Base-by-base conservation (phyloP, 2,888 invertebrate species). In the Syrphus vitripennis region DNA sequence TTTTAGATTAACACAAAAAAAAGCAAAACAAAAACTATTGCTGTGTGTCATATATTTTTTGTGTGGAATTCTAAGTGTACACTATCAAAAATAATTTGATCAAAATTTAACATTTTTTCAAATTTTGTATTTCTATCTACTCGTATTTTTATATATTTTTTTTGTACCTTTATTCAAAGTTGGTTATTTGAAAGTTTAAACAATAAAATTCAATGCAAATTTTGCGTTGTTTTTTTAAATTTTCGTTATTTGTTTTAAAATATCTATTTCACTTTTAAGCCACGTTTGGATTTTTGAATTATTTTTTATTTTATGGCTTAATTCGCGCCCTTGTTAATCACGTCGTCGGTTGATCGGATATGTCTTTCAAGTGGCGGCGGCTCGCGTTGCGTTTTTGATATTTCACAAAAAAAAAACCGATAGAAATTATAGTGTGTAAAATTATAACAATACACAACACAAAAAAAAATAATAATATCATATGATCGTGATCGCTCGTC, bases 41-140 rank as follows among this genome's bases (percentile, higher is more conserved):
- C 57, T 57, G 57, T 57, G 55, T 57, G 57, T 57, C 55, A 34
- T 31, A 57, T n/a, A n/a, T n/a, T n/a, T n/a, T n/a, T 57, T 57
- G 12, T 72, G 65, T 75, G 80, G 55, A 80, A 84, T 84, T 84
- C 80, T 57, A 71, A 42, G 69, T n/a, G 14, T 76, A 76, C 83
- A 84, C 83, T 75, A 53, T 59, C 21, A 76, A 80, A 84, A 84
- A 80, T 80, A 40, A 50, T 80, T 80, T 76, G 83, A 29, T 84
- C 67, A 61, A 75, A 26, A 24, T 50, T 14, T 50, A n/a, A n/a
- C 14, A 26, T 50, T 50, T 24, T 50, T 26, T 19, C 0, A 45
- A 29, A 50, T 45, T 65, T 45, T 29, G 16, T 31, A 50, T 34
- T n/a, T 45, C 16, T 45, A 42, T 48, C 34, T n/a, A 16, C n/a